Conservation (phyloP, 2,888 invertebrate species). For the Drosophila paramelanica region DNA sequence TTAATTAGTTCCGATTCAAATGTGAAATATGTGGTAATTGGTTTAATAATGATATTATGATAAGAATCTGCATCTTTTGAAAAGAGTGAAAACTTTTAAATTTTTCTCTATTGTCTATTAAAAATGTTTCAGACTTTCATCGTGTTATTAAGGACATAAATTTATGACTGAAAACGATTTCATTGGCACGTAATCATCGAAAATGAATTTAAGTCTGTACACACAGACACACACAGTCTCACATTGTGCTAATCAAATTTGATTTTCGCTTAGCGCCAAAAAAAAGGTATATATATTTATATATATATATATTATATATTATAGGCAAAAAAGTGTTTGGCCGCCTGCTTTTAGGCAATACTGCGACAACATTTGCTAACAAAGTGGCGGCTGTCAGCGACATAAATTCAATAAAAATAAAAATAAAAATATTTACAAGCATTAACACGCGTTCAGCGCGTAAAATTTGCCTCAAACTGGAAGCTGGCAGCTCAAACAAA, state of each 20-base stretch:
- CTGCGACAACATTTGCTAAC: constrained; percentile 43
- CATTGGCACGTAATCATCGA: constrained; percentile 51
- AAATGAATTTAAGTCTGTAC: constrained; percentile 45
- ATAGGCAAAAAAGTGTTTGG: constrained; percentile 17
- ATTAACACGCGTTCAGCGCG: constrained; percentile 77
- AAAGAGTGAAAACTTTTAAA: not conserved
- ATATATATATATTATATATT: not conserved
- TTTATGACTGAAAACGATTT: not conserved
- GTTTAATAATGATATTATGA: too few relatives aligned
- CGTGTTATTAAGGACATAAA: not conserved
- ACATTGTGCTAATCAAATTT: constrained; percentile 47
- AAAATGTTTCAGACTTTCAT: not conserved
- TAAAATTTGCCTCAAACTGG: constrained; percentile 41
- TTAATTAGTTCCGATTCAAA: too few relatives aligned
- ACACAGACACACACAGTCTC: not conserved
- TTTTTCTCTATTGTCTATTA: not conserved
- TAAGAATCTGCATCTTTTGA: too few relatives aligned
- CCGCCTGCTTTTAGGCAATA: constrained; percentile 54
- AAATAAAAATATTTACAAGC: constrained; percentile 83
- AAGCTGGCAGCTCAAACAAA: constrained; percentile 29
- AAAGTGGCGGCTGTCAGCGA: constrained; percentile 50
- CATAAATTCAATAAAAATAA: constrained; percentile 82
- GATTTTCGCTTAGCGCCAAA: constrained; percentile 28
- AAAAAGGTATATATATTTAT: not conserved
- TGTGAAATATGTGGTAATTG: too few relatives aligned